A percentile compares a stretch with the other conserved stretches of the same genome.
Evolutionary conservation across 2,113 vertebrate genomes (phyloP).

Genomic region (Acanthochromis polyacanthus): DNA sequence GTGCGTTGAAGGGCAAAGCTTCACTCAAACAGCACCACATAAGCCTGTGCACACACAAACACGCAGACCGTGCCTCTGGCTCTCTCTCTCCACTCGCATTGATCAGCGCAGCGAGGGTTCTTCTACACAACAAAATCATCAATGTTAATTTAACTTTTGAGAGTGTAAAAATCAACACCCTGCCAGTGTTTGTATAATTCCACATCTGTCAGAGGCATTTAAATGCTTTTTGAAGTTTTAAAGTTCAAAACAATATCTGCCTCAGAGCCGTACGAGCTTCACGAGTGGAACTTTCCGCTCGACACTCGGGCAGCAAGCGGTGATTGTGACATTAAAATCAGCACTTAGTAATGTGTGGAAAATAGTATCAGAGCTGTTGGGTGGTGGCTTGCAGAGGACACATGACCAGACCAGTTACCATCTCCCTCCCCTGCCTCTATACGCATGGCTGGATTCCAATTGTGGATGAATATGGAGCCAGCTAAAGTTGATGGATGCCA

Average conservation of each 20-base stretch:
- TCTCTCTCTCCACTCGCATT: constrained; percentile 34
- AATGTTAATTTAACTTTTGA: constrained; percentile 53
- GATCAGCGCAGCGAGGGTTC: constrained; percentile 41
- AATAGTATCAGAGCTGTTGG: not conserved
- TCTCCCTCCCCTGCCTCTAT: constrained; percentile 5
- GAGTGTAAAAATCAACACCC: constrained; percentile 41
- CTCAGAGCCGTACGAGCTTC: not conserved
- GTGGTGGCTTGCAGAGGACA: not conserved
- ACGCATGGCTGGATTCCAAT: constrained; percentile 67
- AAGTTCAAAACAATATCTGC: not conserved
- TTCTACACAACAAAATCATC: constrained; percentile 30
- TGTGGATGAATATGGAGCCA: constrained; percentile 61
- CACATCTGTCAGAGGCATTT: constrained; percentile 20
- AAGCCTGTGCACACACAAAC: not conserved
- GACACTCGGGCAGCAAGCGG: not conserved
- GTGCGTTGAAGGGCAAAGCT: constrained; percentile 13
- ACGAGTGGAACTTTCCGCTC: not conserved
- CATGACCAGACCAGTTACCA: constrained; percentile 25
- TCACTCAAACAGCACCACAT: not conserved
- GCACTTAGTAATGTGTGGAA: not conserved
- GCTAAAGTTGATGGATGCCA: constrained; percentile 73
- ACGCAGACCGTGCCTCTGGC: constrained; percentile 14
- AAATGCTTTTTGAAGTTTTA: constrained; percentile 3
- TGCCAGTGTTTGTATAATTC: constrained; percentile 24
- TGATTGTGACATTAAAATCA: constrained; percentile 18